These are phyloP conservation scores for Neopipo cinnamomea DNA, from an alignment of 2,113 vertebrate species.

Conservation along the genomic window DNA sequence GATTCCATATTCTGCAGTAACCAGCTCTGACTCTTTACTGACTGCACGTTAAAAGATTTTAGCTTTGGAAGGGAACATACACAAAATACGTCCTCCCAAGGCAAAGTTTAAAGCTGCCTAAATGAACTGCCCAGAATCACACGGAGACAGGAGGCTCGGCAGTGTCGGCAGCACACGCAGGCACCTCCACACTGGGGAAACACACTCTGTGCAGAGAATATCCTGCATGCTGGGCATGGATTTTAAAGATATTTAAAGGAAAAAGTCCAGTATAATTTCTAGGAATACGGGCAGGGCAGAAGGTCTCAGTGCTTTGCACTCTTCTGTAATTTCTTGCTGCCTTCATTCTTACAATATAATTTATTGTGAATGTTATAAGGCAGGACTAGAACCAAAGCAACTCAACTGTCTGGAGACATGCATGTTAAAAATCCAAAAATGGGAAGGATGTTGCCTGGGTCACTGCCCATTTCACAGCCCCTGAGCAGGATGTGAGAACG, in stretches of 20 bases:
- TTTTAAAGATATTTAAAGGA: not conserved
- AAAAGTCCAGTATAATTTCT: not conserved
- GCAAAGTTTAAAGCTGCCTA: not conserved
- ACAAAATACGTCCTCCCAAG: not conserved
- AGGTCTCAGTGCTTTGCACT: not conserved
- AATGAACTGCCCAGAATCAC: not conserved
- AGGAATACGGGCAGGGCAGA: not conserved
- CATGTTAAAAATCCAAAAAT: constrained; percentile 17
- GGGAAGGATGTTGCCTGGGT: constrained; percentile 40
- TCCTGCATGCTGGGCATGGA: not conserved
- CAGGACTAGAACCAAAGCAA: not conserved
- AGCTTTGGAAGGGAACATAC: not conserved
- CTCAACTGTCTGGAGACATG: constrained; percentile 26
- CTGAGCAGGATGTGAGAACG: constrained; percentile 21
- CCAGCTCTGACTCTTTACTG: not conserved
- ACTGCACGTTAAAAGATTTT: not conserved
- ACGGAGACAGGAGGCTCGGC: rapidly evolving
- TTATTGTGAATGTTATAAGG: constrained; percentile 32
- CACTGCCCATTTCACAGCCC: constrained; percentile 48
- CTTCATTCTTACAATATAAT: not conserved
- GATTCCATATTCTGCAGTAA: not conserved
- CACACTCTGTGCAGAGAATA: not conserved
- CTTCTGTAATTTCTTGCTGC: constrained; percentile 20
- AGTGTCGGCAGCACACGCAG: not conserved
- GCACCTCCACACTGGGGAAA: not conserved